Evolutionary conservation across 1,140 invertebrate genomes (phyloP).

Genomic region (Aphidius ervi): DNA sequence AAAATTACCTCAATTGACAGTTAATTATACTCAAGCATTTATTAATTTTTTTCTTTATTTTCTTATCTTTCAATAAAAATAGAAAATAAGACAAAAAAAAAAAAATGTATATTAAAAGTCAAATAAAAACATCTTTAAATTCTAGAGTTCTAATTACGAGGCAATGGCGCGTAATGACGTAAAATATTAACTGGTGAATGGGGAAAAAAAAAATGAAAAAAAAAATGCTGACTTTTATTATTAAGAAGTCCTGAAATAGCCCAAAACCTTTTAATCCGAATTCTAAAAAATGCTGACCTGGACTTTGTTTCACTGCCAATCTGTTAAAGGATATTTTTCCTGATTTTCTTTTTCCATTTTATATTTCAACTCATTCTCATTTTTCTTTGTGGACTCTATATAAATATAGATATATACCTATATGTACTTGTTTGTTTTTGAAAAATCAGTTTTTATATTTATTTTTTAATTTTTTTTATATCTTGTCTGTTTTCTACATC

Average conservation of each 20-base stretch:
- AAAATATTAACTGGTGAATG: constrained; percentile 37
- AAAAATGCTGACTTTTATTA: constrained; percentile 50
- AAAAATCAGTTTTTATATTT: not conserved
- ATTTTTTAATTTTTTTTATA: too few relatives aligned
- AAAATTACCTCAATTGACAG: too few relatives aligned
- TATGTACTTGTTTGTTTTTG: not conserved
- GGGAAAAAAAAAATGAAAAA: constrained; percentile 13
- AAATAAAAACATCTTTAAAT: constrained; percentile 11
- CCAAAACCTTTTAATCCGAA: constrained; percentile 42
- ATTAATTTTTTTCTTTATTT: too few relatives aligned
- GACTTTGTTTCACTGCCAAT: constrained; percentile 38
- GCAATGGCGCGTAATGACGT: constrained; percentile 47
- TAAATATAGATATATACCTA: not conserved
- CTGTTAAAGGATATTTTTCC: constrained; percentile 30
- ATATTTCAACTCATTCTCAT: not conserved
- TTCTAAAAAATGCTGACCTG: constrained; percentile 44
- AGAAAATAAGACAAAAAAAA: not conserved
- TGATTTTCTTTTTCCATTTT: constrained; percentile 3
- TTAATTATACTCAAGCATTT: too few relatives aligned
- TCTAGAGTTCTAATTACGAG: constrained; percentile 44
- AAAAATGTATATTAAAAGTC: not conserved
- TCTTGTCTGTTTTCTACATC: too few relatives aligned
- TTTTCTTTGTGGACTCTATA: not conserved
- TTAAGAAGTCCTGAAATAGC: constrained; percentile 18
- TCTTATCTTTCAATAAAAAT: too few relatives aligned